phyloP scores from a whole-genome alignment of 2,888 invertebrate species.

The Leptinotarsa peninsularis region DNA sequence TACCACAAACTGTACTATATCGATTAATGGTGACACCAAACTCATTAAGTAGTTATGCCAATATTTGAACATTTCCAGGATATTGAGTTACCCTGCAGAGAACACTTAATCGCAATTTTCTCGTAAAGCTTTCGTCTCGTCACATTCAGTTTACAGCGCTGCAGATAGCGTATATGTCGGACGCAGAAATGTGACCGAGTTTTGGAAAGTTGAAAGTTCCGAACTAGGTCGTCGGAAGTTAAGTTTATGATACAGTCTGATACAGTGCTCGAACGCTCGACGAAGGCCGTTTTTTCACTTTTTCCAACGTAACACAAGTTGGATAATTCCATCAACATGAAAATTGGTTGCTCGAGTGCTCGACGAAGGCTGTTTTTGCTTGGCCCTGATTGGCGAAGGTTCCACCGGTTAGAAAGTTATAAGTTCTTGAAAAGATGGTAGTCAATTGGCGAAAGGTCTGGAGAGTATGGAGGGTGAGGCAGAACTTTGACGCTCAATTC shows the following conservation, averaged over 20 bases:
- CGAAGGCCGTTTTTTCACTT: too few relatives aligned
- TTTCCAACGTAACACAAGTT: too few relatives aligned
- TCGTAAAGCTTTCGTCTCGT: neutral
- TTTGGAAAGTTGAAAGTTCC: neutral
- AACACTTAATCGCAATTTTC: neutral
- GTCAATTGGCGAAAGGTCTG: too few relatives aligned
- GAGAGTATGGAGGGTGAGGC: too few relatives aligned
- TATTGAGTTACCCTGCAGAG: neutral
- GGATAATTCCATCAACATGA: too few relatives aligned
- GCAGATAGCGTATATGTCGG: neutral
- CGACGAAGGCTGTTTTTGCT: too few relatives aligned
- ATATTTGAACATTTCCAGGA: constrained; percentile 6
- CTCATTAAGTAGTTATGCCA: constrained; percentile 1
- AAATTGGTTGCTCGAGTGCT: too few relatives aligned
- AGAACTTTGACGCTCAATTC: too few relatives aligned
- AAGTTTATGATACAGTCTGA: neutral
- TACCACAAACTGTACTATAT: neutral
- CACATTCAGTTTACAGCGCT: neutral
- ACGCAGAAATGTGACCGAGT: neutral
- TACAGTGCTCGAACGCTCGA: too few relatives aligned
- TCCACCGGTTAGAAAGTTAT: too few relatives aligned
- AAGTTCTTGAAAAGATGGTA: too few relatives aligned
- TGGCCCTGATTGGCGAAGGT: too few relatives aligned
- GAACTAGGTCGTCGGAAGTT: constrained; percentile 2
- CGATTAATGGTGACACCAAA: neutral